Conservation (phyloP, 2,888 invertebrate species). For the Polydrusus pterygomalis region DNA sequence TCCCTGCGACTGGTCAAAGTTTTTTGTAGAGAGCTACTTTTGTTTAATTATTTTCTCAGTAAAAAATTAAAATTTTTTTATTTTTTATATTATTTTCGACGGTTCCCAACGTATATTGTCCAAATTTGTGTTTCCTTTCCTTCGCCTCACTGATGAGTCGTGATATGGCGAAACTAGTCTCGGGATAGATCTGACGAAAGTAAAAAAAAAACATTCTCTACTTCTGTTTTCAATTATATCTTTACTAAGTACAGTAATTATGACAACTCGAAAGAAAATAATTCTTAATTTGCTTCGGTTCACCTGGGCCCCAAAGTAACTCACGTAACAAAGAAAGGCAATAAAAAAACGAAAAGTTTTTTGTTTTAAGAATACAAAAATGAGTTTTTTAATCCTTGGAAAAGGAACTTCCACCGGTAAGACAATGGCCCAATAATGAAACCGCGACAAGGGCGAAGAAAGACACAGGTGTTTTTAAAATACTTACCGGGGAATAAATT, state of each 20-base stretch:
- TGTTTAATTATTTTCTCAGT: too few species aligned
- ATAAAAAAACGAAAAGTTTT: conserved; percentile 12
- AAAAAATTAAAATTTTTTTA: too few species aligned
- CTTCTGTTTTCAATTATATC: too few species aligned
- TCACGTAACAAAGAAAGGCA: conserved; percentile 10
- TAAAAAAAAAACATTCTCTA: too few species aligned
- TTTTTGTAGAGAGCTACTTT: too few species aligned
- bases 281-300: neutral
- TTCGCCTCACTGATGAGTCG: too few species aligned
- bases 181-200: too few species aligned
- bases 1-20: too few species aligned
- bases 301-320: conserved; percentile 10
- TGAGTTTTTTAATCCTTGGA: conserved; percentile 32
- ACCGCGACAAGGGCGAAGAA: conserved; percentile 49
- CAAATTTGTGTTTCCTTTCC: too few species aligned
- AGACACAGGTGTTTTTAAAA: conserved; percentile 56
- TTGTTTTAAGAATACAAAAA: conserved; percentile 3
- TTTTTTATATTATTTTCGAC: too few species aligned
- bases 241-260: neutral
- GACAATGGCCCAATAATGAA: conserved; percentile 53
- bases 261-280: neutral
- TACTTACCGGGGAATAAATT: conserved; percentile 55
- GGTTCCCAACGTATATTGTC: too few species aligned
- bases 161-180: too few species aligned
- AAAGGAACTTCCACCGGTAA: conserved; percentile 33